These are phyloP conservation scores for Bovichtus diacanthus DNA, from an alignment of 2,797 vertebrate species.

Conservation along the genomic window DNA sequence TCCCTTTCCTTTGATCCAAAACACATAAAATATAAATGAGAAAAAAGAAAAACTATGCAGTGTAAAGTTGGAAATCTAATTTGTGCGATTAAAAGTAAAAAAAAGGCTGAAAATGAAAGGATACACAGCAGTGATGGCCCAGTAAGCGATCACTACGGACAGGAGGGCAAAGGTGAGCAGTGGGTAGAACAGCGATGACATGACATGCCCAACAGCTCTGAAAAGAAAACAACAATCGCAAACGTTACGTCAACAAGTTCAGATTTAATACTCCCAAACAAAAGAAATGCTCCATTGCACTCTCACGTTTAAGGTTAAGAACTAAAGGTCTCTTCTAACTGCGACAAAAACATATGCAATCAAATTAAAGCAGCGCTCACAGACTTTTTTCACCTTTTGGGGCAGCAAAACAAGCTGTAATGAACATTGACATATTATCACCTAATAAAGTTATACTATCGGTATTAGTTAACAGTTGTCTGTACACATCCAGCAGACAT, in stretches of 20 bases:
- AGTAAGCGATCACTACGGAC: constrained; percentile 94
- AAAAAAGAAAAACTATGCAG: not conserved
- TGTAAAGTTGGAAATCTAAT: not conserved
- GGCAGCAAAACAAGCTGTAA: not conserved
- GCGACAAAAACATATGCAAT: not conserved
- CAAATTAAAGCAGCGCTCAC: not conserved
- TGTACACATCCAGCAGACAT: not conserved
- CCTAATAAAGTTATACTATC: not conserved
- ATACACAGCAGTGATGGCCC: constrained; percentile 97
- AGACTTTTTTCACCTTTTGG: not conserved
- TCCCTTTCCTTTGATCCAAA: not conserved
- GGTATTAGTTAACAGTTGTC: not conserved
- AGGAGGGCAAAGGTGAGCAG: constrained; percentile 93
- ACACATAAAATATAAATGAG: not conserved
- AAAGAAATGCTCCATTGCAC: too few relatives aligned
- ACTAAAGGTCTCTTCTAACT: not conserved
- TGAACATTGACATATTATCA: not conserved
- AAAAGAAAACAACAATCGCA: not conserved
- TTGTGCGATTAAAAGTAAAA: not conserved
- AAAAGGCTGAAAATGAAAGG: constrained; percentile 75
- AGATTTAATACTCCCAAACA: not conserved
- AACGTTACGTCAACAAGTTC: not conserved
- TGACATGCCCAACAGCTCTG: constrained; percentile 93
- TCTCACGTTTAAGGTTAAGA: not conserved
- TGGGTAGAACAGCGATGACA: constrained; percentile 93